Base-by-base conservation (phyloP, 1,140 invertebrate genomes). In the Coenobita brevimanus region DNA sequence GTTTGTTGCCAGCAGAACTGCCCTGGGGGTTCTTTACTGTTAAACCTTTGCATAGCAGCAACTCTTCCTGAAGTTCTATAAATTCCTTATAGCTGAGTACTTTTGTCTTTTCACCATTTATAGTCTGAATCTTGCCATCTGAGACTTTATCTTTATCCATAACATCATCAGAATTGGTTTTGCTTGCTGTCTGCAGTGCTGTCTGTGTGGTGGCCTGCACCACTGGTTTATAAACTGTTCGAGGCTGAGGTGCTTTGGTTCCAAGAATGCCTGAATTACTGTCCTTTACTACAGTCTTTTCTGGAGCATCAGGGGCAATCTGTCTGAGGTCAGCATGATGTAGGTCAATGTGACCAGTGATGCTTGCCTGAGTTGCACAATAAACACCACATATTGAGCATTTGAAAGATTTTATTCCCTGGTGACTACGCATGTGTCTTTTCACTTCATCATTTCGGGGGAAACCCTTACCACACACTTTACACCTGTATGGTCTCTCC, bases 371-470 rank as follows among this genome's bases (percentile, higher is more conserved):
- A 0, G 89, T 91, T 41, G 85, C 90, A 82, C 90, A 91, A 50
- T 90, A 89, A 27, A 91, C 89, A 64, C 90, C 88, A 88, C 89
- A 91, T 57, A 90, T 90, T 41, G 88, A 89, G 57, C 90, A 91
- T 67, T 89, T 90, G 73, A 91, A 91, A 38, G 89, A 86, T 57
- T 91, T 91, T 24, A 88, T 84, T 27, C 90, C 90, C 27, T 80
- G 75, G 57, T 91, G 90, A 69, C 89, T 91, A 41, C 89, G 54
- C 90, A 91, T 91, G 50, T 91, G 90, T 64, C 90, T 41, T 41
- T 89, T 90, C 21, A 89, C 84, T 50, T 91, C 90, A 69, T 91
- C 90, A 75, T 91, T 91, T 10, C 90, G 78, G 6, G 90, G 89
- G 46, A 91, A 91, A 21, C 90, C 90, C 64, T 90, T 89, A 21